Evolutionary conservation across 2,888 invertebrate species (phyloP).

Genomic region (Trissolcus japonicus): DNA sequence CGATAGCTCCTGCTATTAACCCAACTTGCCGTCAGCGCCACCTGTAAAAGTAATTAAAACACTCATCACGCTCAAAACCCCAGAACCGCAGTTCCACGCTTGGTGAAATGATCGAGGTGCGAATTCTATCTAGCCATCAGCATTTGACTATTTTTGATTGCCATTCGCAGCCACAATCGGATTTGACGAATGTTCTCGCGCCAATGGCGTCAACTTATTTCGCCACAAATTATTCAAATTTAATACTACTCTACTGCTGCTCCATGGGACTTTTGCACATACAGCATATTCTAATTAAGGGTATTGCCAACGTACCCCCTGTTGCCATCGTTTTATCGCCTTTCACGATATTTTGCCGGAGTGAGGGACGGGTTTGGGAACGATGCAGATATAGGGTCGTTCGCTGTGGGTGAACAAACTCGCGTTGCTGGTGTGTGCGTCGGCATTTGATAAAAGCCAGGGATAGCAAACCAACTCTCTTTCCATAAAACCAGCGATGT

Average conservation of each 20-base stretch:
- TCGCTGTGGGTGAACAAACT: slow-evolving; percentile 55
- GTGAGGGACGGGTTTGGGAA: slow-evolving; percentile 56
- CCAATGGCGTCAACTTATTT: slow-evolving; percentile 15
- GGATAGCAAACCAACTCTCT: slow-evolving; percentile 52
- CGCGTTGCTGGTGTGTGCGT: slow-evolving; percentile 58
- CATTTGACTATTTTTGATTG: slow-evolving; percentile 5
- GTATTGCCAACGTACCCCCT: slow-evolving; percentile 63
- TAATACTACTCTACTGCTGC: slow-evolving; percentile 33
- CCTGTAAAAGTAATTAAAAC: slow-evolving; percentile 52
- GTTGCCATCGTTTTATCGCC: slow-evolving; percentile 38
- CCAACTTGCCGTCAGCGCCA: slow-evolving; percentile 20
- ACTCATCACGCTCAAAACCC: slow-evolving; percentile 46
- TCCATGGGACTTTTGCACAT: slow-evolving; percentile 54
- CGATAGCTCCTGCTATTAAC: slow-evolving; percentile 39
- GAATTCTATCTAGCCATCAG: slow-evolving; percentile 21
- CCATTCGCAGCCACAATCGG: slow-evolving; percentile 20
- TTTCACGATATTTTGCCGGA: slow-evolving; percentile 43
- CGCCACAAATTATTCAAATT: slow-evolving; percentile 39
- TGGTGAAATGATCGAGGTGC: slow-evolving; percentile 27
- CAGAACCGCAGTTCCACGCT: slow-evolving; percentile 21
- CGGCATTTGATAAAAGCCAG: slow-evolving; percentile 64
- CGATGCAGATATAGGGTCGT: slow-evolving; percentile 59
- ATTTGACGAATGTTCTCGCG: slow-evolving; percentile 21
- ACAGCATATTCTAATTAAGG: slow-evolving; percentile 72
- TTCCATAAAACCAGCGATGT: slow-evolving; percentile 53